Base-by-base conservation (phyloP, 2,888 invertebrate species). In the Merodon equestris region DNA sequence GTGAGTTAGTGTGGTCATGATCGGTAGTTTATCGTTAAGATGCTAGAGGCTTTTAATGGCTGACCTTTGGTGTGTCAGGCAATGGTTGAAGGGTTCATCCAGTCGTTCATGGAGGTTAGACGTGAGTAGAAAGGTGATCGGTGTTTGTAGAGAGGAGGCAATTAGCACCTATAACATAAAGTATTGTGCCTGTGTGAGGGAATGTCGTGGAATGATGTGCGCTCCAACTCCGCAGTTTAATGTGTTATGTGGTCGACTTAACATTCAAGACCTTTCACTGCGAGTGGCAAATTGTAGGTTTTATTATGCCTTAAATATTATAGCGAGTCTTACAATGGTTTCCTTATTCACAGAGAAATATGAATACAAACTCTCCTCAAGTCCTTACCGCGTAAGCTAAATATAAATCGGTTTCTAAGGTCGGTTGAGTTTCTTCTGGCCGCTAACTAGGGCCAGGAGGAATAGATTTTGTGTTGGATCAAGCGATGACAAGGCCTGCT, bases 141-240 rank as follows among this genome's bases (percentile, higher is more conserved):
- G 42, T 66, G 58, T 44, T 60, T 71, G 60, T 66, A 48, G 47
- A 40, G 57, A 50, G 60, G 42, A 51, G 63, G 9, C 73, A 79
- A 79, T 79, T 79, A 73, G 58, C 68, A 73, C 73, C 68, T 61
- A 79, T 79, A 79, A 73, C 79, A 79, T 79, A 73, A 79, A 79
- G 44, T 45, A 61, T 44, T 36, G 1, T n/a, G n/a, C n/a, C n/a
- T n/a, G n/a, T n/a, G 36, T 5, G 45, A 44, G 27, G 27, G 7
- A 27, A 7, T 40, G 1, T n/a, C 5, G 57, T 63, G 44, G 57
- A 53, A 54, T 58, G 61, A 47, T 48, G 60, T 9, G 1, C 14
- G 27, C 12, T n/a, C 36, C 27, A 64, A 48, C 53, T 70, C 53
- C 34, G 47, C 13, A 14, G 57, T 70, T 54, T 61, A 47, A 64